Conservation (phyloP, 2,797 vertebrate genomes). For the Poecilia wingei region DNA sequence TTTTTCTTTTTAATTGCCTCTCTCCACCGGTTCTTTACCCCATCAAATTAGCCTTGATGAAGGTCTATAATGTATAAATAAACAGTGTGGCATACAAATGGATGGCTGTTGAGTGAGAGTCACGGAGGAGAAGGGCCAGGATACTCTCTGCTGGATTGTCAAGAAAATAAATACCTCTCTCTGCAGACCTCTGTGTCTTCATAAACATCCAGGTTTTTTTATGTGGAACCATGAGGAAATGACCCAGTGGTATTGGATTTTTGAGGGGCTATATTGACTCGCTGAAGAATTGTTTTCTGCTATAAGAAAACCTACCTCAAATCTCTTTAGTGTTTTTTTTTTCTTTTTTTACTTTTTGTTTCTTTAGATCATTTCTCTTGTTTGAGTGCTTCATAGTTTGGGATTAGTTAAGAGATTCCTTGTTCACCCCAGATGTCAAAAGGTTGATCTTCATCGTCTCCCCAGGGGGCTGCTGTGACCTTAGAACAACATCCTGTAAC, state of each 20-base stretch:
- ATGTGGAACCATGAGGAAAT: constrained; percentile 72
- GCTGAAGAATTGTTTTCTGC: constrained; percentile 31
- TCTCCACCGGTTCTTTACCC: constrained; percentile 60
- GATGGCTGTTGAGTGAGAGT: constrained; percentile 83
- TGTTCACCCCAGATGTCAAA: constrained; percentile 30
- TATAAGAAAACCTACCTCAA: constrained; percentile 35
- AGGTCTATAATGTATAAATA: constrained; percentile 85
- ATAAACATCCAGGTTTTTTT: constrained; percentile 75
- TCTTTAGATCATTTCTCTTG: constrained; percentile 18
- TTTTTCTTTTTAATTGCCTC: constrained; percentile 7
- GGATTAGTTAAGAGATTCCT: constrained; percentile 13
- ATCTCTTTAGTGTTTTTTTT: not conserved
- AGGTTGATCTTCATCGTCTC: constrained; percentile 61
- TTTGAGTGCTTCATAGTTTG: constrained; percentile 3
- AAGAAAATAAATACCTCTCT: constrained; percentile 82
- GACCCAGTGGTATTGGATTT: constrained; percentile 69
- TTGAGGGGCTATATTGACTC: constrained; percentile 44
- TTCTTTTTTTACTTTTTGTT: not conserved
- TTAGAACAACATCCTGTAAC: constrained; percentile 76
- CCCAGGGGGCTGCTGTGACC: constrained; percentile 58
- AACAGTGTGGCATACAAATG: constrained; percentile 83
- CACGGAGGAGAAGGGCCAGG: constrained; percentile 73
- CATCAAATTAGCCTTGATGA: constrained; percentile 86
- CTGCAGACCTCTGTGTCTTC: constrained; percentile 76
- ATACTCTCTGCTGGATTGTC: constrained; percentile 77